Evolutionary conservation across 2,797 vertebrate species (phyloP), one percentile per base, ranked within the genome.

Genomic region (Iguana delicatissima): DNA sequence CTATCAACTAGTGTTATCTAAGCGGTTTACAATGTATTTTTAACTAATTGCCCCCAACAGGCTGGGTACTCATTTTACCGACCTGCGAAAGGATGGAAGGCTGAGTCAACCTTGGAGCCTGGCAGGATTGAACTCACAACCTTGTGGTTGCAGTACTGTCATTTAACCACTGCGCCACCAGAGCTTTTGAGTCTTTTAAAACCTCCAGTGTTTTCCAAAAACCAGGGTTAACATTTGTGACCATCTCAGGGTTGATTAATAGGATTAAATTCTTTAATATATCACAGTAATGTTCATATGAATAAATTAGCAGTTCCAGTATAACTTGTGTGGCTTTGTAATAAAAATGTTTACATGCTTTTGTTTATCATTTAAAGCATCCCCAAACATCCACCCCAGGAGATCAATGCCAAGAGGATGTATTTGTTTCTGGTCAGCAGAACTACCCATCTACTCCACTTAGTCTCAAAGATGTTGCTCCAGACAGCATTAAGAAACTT

Each of bases 401-500:
- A 95, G 97, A 98, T 69, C 96, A 91, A 52, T 94, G 97, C 96
- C 97, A 98, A 97, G 99, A 99, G 93, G 99, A 99, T 29, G 97
- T 98, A 85, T 98, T 99, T 94, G 93, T 97, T 97, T 91, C 98
- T 93, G 98, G 97, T 90, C 98, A 98, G 89, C 98, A 98, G 95
- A 98, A 96, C 95, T 99, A 98, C 96, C 94, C 96, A 1, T 91
- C 97, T 95, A 94, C 95, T 88, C 95, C 95, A 0, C 95, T 97
- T 94, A 94, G 95, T 93, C 96, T 96, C 94, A 98, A 95, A 97
- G 97, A 98, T 90, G 46, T 96, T 92, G 96, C 97, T 92, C 94
- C 97, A 89, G 99, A 99, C 91, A 97, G 97, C 84, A 97, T 98
- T 95, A 98, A 98, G 97, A 99, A 99, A 98, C 97, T 99, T 97